Evolutionary conservation across 2,113 vertebrate species (phyloP), one percentile per base, ranked within the genome.

Genomic region (Xerus inauris): DNA sequence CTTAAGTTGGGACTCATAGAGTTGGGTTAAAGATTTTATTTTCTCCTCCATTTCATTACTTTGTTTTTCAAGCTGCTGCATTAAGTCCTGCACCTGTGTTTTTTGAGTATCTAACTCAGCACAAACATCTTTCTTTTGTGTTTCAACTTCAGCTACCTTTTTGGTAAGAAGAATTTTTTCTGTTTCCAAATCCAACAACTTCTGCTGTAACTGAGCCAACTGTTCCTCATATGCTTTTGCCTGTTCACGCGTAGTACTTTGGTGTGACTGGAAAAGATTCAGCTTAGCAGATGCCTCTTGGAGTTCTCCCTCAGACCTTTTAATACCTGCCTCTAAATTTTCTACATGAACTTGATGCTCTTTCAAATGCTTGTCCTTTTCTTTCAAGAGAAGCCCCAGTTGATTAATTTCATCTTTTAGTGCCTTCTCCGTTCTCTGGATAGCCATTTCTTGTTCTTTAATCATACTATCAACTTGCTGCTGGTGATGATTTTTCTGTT

Each of bases 351-450:
- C 80, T 84, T 97, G 95, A 32, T 98, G 97, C 42, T 99, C 98
- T 93, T 98, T 97, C 45, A 99, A 67, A 72, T 98, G 96, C 83
- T 98, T 99, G 38, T 99, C 99, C 79, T 99, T 99, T 88, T 99
- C 99, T 85, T 99, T 98, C 81, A 99, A 71, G 13, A 99, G 98
- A 57, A 99, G 98, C 79, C 97, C 99, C 47, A 99, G 97, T 3
- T 99, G 98, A 85, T 98, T 99, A 35, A 99, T 97, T 82, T 99
- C 99, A 64, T 99, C 99, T 97, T 98, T 99, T 19, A 99, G 96
- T 30, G 97, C 97, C 97, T 99, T 99, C 96, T 99, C 98, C 24
- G 98, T 90, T 89, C 96, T 98, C 51, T 98, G 98, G 38, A 99
- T 75, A 32, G 98, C 98, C 26, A 98, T 87, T 97, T 99, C 98